Conservation (phyloP, 1,140 invertebrate genomes). For the Drosophila lacteicornis region DNA sequence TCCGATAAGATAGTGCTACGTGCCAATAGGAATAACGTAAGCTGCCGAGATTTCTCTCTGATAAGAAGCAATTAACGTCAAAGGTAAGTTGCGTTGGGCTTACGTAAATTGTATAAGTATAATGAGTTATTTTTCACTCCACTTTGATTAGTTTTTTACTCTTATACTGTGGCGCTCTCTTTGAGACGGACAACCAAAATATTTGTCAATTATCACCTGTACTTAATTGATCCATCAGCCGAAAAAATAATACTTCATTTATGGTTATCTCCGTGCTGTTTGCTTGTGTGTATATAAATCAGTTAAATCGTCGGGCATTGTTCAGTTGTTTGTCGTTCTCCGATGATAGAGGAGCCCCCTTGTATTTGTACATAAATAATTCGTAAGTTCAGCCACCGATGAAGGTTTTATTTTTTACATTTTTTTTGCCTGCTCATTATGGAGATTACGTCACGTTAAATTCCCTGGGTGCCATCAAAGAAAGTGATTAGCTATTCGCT, state of each 20-base stretch:
- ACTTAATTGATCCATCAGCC: slow-evolving; percentile 53
- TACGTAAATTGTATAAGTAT: slow-evolving; percentile 1
- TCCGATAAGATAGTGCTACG: slow-evolving; percentile 26
- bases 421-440: slow-evolving; percentile 18
- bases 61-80: slow-evolving; percentile 25
- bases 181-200: slow-evolving; percentile 8
- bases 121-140: background rate
- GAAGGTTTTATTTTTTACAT: slow-evolving; percentile 9
- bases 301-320: background rate
- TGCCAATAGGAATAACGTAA: background rate
- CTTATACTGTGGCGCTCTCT: background rate
- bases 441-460: slow-evolving; percentile 37
- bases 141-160: background rate
- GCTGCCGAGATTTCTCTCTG: slow-evolving; percentile 14
- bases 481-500: slow-evolving; percentile 43
- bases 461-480: slow-evolving; percentile 12
- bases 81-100: background rate
- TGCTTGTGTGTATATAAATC: slow-evolving; percentile 28
- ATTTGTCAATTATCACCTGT: slow-evolving; percentile 50
- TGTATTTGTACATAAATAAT: slow-evolving; percentile 2
- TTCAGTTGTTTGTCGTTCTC: slow-evolving; percentile 42
- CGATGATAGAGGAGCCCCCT: slow-evolving; percentile 18
- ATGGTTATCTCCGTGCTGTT: slow-evolving; percentile 12
- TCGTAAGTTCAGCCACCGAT: slow-evolving; percentile 17
- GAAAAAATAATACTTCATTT: slow-evolving; percentile 3